Percentiles rank a stretch among this genome's conserved stretches.
These are phyloP conservation scores for Polyodon spathula DNA, from an alignment of 2,113 vertebrate genomes.

Conservation along the genomic window DNA sequence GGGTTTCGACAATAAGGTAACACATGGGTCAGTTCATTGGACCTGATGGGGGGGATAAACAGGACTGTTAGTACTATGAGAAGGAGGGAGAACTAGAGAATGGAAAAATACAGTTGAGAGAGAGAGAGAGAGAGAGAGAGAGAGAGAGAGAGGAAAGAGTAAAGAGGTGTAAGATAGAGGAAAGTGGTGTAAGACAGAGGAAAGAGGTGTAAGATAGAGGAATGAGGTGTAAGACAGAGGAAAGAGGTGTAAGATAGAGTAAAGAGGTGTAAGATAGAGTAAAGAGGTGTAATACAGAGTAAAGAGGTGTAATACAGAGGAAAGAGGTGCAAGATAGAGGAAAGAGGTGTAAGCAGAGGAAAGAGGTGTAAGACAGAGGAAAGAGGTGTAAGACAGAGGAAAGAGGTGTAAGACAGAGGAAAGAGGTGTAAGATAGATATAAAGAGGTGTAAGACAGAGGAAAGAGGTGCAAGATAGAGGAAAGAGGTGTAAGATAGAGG, in stretches of 20 bases:
- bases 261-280: no score
- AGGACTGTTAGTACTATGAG: slow-evolving; percentile 3
- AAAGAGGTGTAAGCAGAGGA: no score
- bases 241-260: no score
- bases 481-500: slow-evolving; percentile 5
- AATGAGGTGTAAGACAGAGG: background rate
- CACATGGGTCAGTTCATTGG: background rate
- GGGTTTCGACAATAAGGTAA: background rate
- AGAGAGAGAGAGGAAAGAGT: slow-evolving; percentile 24
- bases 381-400: background rate
- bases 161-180: slow-evolving; percentile 27
- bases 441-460: no score
- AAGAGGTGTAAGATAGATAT: no score
- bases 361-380: slow-evolving; percentile 27
- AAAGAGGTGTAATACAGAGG: background rate
- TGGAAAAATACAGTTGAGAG: background rate
- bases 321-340: slow-evolving; percentile 10
- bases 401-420: no score
- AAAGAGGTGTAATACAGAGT: background rate
- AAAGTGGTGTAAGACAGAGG: slow-evolving; percentile 5
- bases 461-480: slow-evolving; percentile 27
- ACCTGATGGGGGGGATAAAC: background rate
- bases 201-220: background rate
- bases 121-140: slow-evolving; percentile 21
- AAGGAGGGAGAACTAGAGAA: no score